These are phyloP conservation scores for Hemaris fuciformis DNA, from an alignment of 2,888 invertebrate species.

Conservation along the genomic window DNA sequence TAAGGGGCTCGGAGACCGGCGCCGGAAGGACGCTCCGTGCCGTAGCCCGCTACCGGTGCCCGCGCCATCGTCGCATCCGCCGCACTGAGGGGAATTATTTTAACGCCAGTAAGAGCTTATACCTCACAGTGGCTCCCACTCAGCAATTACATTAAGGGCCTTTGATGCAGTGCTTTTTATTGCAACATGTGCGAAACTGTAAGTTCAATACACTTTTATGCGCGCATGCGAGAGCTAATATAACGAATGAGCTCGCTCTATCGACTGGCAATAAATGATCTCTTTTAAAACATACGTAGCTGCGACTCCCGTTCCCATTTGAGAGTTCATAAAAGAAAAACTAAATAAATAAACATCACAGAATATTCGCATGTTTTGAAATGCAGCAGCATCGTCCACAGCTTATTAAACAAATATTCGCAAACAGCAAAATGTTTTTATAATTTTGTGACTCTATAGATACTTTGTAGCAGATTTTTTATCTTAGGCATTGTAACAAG, in stretches of 20 bases:
- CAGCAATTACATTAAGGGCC: conserved; percentile 52
- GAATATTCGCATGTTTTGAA: neutral
- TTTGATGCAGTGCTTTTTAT: conserved; percentile 45
- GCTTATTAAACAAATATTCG: neutral
- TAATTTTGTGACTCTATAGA: too few relatives aligned
- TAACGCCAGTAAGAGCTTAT: conserved; percentile 50
- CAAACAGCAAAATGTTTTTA: too few relatives aligned
- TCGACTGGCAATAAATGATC: neutral
- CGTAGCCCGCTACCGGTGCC: conserved; percentile 51
- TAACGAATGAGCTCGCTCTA: conserved; percentile 10
- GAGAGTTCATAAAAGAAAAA: neutral
- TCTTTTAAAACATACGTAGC: neutral
- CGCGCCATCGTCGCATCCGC: conserved; percentile 53
- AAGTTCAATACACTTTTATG: conserved; percentile 31
- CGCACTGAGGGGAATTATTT: conserved; percentile 54
- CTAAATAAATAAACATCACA: neutral
- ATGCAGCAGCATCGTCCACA: neutral
- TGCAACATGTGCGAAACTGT: conserved; percentile 33
- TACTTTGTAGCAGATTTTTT: too few relatives aligned
- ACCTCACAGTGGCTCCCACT: conserved; percentile 28
- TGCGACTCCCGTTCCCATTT: neutral
- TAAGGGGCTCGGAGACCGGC: conserved; percentile 43
- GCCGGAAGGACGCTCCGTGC: conserved; percentile 59
- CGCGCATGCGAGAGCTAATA: conserved; percentile 7
- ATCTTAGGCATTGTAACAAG: too few relatives aligned